Evolutionary conservation across 2,113 vertebrate genomes (phyloP), one percentile per base, ranked within the genome.

Genomic region (Lepus americanus): DNA sequence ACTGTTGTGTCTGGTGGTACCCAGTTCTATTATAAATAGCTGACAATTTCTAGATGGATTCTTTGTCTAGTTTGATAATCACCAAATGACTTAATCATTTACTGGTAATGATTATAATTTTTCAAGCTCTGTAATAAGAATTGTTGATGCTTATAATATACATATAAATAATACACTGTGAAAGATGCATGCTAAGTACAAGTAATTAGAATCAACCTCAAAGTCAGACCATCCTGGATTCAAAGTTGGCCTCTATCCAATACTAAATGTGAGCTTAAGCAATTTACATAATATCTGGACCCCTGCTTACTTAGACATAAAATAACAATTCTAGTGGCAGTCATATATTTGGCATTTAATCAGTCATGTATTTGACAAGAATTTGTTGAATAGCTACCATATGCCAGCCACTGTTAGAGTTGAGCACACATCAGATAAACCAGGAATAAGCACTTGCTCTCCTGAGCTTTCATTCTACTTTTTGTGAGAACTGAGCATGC

Each of bases 221-320:
- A 70, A 80, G 12, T 25, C 33, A 90, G 19, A 88, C 2, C 12
- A 29, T 61, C 31, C 0, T 80, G 13, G 7, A 79, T 77, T 93
- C 79, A 94, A 88, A 88, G 29, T 77, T 29, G 67, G n/a, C 63
- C 29, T 95, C 36, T 23, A 66, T 31, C 11, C 10, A 44, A 89
- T 91, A 72, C 44, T 16, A 89, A 69, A 80, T 51, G 19, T 79
- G 59, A 87, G 27, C 39, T 51, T 76, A 29, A 61, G 16, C 23
- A 91, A 39, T n/a, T 49, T 84, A 14, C 17, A 7, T 55, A n/a
- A 20, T 27, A 19, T 67, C 33, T 74, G 29, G 25, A 61, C 8
- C 39, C 19, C 78, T 77, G 29, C 88, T 92, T 31, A 51, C 16
- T 69, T 59, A 27, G 19, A 5, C 23, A 61, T 67, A 69, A 87